phyloP scores from a whole-genome alignment of 2,113 vertebrate species.

The Erythrocebus patas region DNA sequence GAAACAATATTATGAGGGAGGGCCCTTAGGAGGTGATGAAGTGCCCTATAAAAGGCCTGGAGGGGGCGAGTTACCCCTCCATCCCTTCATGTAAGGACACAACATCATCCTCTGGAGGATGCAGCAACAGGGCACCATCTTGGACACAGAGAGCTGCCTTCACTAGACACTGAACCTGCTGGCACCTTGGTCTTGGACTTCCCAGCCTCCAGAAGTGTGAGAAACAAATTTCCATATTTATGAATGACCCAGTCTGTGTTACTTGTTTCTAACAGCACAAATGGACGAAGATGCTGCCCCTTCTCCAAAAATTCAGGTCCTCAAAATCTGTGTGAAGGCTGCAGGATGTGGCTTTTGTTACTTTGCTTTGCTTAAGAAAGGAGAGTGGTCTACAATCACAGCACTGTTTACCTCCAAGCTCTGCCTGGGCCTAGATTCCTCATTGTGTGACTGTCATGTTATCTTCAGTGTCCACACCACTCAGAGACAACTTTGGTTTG shows the following conservation, averaged over 20 bases:
- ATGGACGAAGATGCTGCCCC: background rate
- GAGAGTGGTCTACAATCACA: background rate
- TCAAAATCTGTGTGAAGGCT: background rate
- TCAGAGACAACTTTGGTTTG: background rate
- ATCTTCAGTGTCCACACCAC: background rate
- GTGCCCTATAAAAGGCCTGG: background rate
- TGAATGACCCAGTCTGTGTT: too few species aligned
- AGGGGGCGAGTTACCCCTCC: background rate
- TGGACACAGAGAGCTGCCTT: background rate
- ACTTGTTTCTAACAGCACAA: background rate
- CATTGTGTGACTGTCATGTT: background rate
- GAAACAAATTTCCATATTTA: background rate
- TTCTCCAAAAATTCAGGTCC: background rate
- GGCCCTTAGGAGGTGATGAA: background rate
- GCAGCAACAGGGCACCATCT: background rate
- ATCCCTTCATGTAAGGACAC: background rate
- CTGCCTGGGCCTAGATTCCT: background rate
- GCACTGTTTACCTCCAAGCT: background rate
- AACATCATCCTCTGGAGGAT: background rate
- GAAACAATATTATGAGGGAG: background rate
- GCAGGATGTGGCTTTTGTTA: background rate
- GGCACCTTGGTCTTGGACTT: background rate
- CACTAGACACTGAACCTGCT: background rate
- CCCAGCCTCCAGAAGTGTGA: background rate
- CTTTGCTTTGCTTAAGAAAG: background rate